phyloP scores from a whole-genome alignment of 2,888 invertebrate genomes.

The Microctonus aethiopoides region DNA sequence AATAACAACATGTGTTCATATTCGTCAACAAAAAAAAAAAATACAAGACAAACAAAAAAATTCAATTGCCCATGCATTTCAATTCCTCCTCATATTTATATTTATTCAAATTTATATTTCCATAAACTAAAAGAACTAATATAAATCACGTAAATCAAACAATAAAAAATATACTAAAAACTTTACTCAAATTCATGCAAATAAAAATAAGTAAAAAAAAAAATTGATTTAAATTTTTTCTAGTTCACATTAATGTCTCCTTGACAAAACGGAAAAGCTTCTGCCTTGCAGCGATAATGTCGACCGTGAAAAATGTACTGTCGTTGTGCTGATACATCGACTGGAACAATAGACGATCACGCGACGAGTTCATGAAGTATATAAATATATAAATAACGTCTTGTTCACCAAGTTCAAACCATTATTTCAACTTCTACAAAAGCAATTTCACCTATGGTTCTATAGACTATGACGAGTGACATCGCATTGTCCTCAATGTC shows the following conservation, averaged over 20 bases:
- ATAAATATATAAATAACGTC: background rate
- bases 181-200: no score
- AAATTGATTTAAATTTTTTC: background rate
- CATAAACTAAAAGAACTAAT: background rate
- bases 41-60: background rate
- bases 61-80: background rate
- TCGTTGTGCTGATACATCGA: slow-evolving; percentile 19
- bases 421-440: slow-evolving; percentile 15
- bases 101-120: background rate
- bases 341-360: slow-evolving; percentile 19
- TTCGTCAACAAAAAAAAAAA: background rate
- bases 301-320: slow-evolving; percentile 17
- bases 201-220: background rate
- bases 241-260: background rate
- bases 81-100: background rate
- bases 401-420: background rate
- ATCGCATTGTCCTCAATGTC: background rate
- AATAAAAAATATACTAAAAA: background rate
- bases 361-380: slow-evolving; percentile 1
- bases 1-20: background rate
- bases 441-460: background rate
- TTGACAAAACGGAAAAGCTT: background rate
- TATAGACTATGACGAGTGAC: background rate
- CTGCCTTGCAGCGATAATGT: slow-evolving; percentile 10
- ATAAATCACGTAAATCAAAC: background rate